Evolutionary conservation across 2,113 vertebrate genomes (phyloP).

Genomic region (Corythoichthys intestinalis): DNA sequence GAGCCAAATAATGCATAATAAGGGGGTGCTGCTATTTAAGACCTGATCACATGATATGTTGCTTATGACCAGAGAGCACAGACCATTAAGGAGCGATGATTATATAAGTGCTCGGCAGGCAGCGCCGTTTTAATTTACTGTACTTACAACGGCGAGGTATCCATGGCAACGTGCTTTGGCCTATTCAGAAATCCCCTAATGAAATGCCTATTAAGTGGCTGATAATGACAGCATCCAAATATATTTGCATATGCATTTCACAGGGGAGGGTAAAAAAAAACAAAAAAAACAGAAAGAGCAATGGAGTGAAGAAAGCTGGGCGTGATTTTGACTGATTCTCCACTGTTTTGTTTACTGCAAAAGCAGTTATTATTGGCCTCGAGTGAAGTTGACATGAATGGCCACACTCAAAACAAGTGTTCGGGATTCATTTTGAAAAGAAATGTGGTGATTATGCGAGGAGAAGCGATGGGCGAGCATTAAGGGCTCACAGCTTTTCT

Average conservation of each 20-base stretch:
- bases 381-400: constrained; percentile 3
- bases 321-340: constrained; percentile 19
- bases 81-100: constrained; percentile 70
- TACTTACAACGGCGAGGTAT: constrained; percentile 72
- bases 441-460: background rate
- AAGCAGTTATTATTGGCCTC: background rate
- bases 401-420: background rate
- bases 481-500: constrained; percentile 26
- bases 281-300: constrained; percentile 12
- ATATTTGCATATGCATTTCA: constrained; percentile 73
- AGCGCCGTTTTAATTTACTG: constrained; percentile 71
- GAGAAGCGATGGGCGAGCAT: background rate
- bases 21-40: constrained; percentile 30
- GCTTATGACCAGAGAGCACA: constrained; percentile 63
- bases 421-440: background rate
- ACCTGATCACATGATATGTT: constrained; percentile 62
- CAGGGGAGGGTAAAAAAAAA: background rate
- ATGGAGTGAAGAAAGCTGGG: constrained; percentile 16
- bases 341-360: constrained; percentile 3
- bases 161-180: constrained; percentile 75
- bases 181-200: constrained; percentile 70
- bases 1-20: constrained; percentile 51
- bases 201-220: constrained; percentile 77
- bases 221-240: constrained; percentile 76
- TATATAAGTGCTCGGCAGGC: constrained; percentile 71